Evolutionary conservation across 2,888 invertebrate species (phyloP).

Genomic region (Lasioglossum morio): DNA sequence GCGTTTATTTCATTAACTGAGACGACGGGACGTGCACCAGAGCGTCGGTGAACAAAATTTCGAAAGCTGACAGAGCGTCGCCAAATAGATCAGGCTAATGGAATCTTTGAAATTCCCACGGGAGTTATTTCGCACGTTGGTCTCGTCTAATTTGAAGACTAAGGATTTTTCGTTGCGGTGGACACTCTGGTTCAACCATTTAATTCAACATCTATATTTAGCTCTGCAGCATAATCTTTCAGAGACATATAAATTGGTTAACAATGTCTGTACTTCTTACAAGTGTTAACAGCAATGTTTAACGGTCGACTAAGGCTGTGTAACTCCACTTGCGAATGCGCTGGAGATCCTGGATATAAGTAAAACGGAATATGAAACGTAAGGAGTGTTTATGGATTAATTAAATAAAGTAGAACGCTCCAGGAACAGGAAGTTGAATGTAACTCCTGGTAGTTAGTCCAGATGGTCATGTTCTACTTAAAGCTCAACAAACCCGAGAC

Average conservation of each 20-base stretch:
- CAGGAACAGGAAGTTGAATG: not conserved
- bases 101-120: not conserved
- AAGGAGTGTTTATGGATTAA: not conserved
- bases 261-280: not conserved
- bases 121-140: not conserved
- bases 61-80: not conserved
- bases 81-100: conserved; percentile 8
- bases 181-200: not conserved
- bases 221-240: not conserved
- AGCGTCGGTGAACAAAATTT: not conserved
- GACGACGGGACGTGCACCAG: conserved; percentile 20
- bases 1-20: conserved; percentile 50
- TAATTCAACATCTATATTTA: not conserved
- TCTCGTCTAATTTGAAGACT: not conserved
- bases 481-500: not conserved
- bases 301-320: not conserved
- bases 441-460: not conserved
- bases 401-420: not conserved
- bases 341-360: not conserved
- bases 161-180: not conserved
- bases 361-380: not conserved
- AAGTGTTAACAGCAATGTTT: not conserved
- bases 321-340: not conserved
- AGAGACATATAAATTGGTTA: not conserved
- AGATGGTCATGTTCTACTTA: not conserved